These are phyloP conservation scores for Drosophila aldrichi DNA, from an alignment of 2,888 invertebrate species.

Conservation along the genomic window DNA sequence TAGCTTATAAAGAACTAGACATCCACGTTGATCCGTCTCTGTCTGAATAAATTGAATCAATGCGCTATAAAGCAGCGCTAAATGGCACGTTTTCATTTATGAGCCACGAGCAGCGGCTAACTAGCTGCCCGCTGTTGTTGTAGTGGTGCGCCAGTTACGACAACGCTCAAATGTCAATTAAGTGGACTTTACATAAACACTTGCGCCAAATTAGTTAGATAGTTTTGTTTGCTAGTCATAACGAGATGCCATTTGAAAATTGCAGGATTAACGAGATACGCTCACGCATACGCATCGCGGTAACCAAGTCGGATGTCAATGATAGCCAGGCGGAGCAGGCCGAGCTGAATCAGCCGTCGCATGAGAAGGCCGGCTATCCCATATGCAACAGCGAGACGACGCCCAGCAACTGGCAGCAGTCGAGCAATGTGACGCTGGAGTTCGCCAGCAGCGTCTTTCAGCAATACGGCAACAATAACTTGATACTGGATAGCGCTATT, in stretches of 20 bases:
- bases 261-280: conserved; percentile 82
- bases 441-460: conserved; percentile 83
- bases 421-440: conserved; percentile 82
- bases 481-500: conserved; percentile 83
- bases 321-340: conserved; percentile 42
- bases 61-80: conserved; percentile 60
- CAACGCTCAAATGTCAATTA: conserved; percentile 76
- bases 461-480: conserved; percentile 67
- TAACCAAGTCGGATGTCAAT: conserved; percentile 57
- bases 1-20: conserved; percentile 63
- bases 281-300: conserved; percentile 76
- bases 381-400: conserved; percentile 83
- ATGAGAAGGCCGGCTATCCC: conserved; percentile 84
- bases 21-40: conserved; percentile 36
- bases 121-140: no score
- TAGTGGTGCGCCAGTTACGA: conserved; percentile 58
- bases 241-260: conserved; percentile 29
- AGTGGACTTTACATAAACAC: conserved; percentile 78
- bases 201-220: conserved; percentile 66
- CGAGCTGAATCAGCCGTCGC: conserved; percentile 70
- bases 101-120: background rate
- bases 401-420: conserved; percentile 80
- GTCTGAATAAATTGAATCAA: conserved; percentile 73
- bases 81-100: conserved; percentile 59
- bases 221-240: conserved; percentile 9